Evolutionary conservation across 2,888 invertebrate species (phyloP).

Genomic region (Himalopsyche japonica): DNA sequence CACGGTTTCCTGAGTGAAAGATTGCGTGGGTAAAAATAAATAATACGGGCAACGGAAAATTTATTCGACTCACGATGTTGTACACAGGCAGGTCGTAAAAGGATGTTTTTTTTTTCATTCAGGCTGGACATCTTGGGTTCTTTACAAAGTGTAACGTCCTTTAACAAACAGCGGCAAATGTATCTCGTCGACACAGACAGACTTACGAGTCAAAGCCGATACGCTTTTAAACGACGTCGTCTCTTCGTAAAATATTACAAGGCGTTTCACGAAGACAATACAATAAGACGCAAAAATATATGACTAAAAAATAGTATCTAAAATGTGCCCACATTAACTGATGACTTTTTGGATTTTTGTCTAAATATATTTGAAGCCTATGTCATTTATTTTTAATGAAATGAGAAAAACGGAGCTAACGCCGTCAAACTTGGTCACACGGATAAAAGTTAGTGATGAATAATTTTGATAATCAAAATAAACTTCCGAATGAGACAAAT

Average conservation of each 20-base stretch:
- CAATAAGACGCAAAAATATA: too few species aligned
- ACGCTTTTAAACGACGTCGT: neutral
- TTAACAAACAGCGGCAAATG: neutral
- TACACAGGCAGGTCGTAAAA: neutral
- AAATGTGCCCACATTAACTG: too few species aligned
- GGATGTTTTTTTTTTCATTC: neutral
- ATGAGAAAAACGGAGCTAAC: too few species aligned
- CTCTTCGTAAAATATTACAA: neutral
- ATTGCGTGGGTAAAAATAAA: neutral
- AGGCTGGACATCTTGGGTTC: neutral
- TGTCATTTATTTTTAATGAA: too few species aligned
- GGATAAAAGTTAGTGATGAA: too few species aligned
- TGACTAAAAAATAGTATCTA: too few species aligned
- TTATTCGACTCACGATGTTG: neutral
- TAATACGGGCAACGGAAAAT: neutral
- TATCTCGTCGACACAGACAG: neutral
- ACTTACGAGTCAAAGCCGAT: neutral
- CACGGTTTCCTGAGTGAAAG: neutral
- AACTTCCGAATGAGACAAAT: too few species aligned
- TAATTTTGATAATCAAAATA: too few species aligned
- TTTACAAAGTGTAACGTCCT: neutral
- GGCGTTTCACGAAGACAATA: neutral
- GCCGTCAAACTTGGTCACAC: too few species aligned
- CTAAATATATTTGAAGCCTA: too few species aligned
- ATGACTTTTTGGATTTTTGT: too few species aligned